Conservation (phyloP, 2,113 vertebrate genomes). For the Dipodomys stephensi region DNA sequence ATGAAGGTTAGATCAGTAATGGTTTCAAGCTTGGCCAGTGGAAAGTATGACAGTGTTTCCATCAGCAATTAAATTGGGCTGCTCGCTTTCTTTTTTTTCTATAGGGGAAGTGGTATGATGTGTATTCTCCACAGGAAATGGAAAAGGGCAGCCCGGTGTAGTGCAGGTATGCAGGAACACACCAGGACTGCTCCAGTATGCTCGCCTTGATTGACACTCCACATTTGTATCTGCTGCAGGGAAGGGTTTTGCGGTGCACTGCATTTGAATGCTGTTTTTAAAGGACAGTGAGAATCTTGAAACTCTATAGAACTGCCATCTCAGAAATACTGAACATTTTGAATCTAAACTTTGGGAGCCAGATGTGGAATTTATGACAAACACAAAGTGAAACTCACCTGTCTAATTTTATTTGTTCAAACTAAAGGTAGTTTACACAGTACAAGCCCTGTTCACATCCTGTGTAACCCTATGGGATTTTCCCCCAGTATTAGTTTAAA, state of each 20-base stretch:
- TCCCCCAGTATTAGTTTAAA: slow-evolving; percentile 80
- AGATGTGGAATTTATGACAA: slow-evolving; percentile 80
- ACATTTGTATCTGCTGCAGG: background rate
- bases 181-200: background rate
- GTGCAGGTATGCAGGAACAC: slow-evolving; percentile 78
- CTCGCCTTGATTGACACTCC: background rate
- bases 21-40: slow-evolving; percentile 92
- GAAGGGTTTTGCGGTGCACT: background rate
- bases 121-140: slow-evolving; percentile 91
- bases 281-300: background rate
- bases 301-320: background rate
- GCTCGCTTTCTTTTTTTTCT: slow-evolving; percentile 83
- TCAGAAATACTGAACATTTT: background rate
- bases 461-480: slow-evolving; percentile 84
- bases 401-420: slow-evolving; percentile 67
- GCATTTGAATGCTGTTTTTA: background rate
- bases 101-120: slow-evolving; percentile 90
- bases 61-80: slow-evolving; percentile 90
- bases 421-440: slow-evolving; percentile 69
- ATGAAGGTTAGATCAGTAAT: slow-evolving; percentile 92
- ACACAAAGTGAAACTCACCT: slow-evolving; percentile 84
- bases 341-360: slow-evolving; percentile 64
- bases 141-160: slow-evolving; percentile 84
- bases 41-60: slow-evolving; percentile 95
- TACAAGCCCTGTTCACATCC: slow-evolving; percentile 77